Evolutionary conservation across 2,888 invertebrate species (phyloP).

Genomic region (Eilema sororculum): DNA sequence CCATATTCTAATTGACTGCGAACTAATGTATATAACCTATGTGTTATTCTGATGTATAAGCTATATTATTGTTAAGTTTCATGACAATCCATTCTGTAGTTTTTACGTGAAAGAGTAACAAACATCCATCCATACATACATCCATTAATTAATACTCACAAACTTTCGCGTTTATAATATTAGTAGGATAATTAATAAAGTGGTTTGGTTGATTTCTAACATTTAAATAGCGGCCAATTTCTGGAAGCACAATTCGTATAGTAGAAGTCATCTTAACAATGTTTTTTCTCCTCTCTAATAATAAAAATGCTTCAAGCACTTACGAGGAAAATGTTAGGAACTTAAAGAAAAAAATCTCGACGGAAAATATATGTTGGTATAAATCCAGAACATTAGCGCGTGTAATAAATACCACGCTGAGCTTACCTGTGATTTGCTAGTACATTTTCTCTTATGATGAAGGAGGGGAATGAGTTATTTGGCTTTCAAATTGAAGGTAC

Average conservation of each 20-base stretch:
- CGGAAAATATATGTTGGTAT: slow-evolving; percentile 31
- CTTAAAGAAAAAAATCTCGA: slow-evolving; percentile 32
- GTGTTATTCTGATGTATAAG: too few relatives aligned
- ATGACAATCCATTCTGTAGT: too few relatives aligned
- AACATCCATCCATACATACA: too few relatives aligned
- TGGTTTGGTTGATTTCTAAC: neutral
- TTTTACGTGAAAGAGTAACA: too few relatives aligned
- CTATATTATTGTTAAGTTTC: too few relatives aligned
- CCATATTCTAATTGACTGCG: too few relatives aligned
- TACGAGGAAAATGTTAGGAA: slow-evolving; percentile 38
- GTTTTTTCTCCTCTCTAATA: slow-evolving; percentile 2
- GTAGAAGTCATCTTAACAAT: slow-evolving; percentile 31
- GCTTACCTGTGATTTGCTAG: slow-evolving; percentile 34
- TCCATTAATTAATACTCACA: too few relatives aligned
- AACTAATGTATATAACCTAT: too few relatives aligned
- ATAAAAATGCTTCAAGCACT: slow-evolving; percentile 41
- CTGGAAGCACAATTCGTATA: neutral
- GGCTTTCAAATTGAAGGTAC: neutral
- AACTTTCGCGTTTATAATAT: too few relatives aligned
- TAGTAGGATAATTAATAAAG: too few relatives aligned
- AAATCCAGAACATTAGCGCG: slow-evolving; percentile 37
- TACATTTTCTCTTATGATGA: slow-evolving; percentile 14
- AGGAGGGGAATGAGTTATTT: slow-evolving; percentile 13
- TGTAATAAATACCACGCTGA: slow-evolving; percentile 38
- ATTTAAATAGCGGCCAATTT: neutral